Base-by-base conservation (phyloP, 2,797 vertebrate species). In the Acrossocheilus wenchowensis region DNA sequence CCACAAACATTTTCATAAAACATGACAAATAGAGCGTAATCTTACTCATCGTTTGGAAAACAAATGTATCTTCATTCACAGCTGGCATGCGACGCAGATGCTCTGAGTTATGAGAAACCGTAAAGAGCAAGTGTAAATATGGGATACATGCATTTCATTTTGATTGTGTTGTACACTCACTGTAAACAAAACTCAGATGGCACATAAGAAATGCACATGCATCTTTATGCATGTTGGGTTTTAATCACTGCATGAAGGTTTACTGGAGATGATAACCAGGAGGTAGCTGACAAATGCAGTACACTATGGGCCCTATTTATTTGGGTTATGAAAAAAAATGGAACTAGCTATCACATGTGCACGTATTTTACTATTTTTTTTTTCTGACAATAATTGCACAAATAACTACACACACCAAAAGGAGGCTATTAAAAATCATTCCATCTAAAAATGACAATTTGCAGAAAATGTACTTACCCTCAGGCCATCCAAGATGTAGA, bases 21-120 rank as follows among this genome's bases (percentile, higher is more conserved):
- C 79, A 84, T 82, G 73, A 66, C 66, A 86, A 88, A 71, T 74
- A 78, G 64, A 81, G 48, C 23, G 19, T 66, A 68, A 84, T 88
- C 81, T 43, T 62, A 66, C 66, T 57, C 73, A 86, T 88, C 43
- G 62, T 19, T 82, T 34, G 4, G 60, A 68, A 85, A 81, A 72
- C 72, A 72, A 85, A 41, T 81, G 68, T 26, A 50, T 88, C 64
- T 85, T 72, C 52, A 78, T 85, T 82, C 52, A 78, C 68, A 36
- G 54, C 72, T 54, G 77, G 60, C 57, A 68, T 45, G 75, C 26
- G 43, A 72, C 12, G 3, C 41, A 64, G 26, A 19, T 62, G 54
- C 82, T 36, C 30, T 36, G 43, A 81, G 41, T 80, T 64, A 80
- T 80, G 78, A 74, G 30, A 84, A 84, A n/a, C 69, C 5, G 2